These are phyloP conservation scores for Tympanoctomys barrerae DNA, from an alignment of 2,797 vertebrate species.

Conservation along the genomic window DNA sequence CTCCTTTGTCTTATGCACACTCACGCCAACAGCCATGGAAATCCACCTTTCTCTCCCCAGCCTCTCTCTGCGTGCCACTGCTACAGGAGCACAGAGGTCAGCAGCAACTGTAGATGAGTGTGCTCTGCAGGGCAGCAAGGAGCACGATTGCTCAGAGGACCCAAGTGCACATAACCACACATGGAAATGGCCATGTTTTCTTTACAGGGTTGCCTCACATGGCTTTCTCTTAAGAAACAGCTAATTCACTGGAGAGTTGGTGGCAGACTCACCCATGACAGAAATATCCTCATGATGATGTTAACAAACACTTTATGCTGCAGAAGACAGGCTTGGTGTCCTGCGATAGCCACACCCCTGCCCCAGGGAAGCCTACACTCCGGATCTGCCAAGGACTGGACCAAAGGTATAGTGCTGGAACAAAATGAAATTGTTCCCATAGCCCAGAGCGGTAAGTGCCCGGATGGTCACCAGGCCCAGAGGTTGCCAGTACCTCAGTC, in stretches of 20 bases:
- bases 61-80: neutral
- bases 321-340: neutral
- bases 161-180: neutral
- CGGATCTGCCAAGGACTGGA: neutral
- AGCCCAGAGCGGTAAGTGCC: neutral
- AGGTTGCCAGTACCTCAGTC: neutral
- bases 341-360: neutral
- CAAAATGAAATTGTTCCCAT: neutral
- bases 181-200: conserved; percentile 27
- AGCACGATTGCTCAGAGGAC: neutral
- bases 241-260: neutral
- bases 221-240: conserved; percentile 22
- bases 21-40: conserved; percentile 54
- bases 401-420: neutral
- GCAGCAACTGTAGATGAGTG: neutral
- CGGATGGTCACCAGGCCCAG: neutral
- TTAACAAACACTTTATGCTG: neutral
- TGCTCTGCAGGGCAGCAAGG: neutral
- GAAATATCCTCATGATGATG: neutral
- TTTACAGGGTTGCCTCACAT: neutral
- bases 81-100: neutral
- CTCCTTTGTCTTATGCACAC: conserved; percentile 53
- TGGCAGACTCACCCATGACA: conserved; percentile 18
- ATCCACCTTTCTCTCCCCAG: conserved; percentile 33
- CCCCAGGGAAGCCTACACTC: neutral